Base-by-base conservation (phyloP, 2,113 vertebrate species). In the Ibidorhyncha struthersii region DNA sequence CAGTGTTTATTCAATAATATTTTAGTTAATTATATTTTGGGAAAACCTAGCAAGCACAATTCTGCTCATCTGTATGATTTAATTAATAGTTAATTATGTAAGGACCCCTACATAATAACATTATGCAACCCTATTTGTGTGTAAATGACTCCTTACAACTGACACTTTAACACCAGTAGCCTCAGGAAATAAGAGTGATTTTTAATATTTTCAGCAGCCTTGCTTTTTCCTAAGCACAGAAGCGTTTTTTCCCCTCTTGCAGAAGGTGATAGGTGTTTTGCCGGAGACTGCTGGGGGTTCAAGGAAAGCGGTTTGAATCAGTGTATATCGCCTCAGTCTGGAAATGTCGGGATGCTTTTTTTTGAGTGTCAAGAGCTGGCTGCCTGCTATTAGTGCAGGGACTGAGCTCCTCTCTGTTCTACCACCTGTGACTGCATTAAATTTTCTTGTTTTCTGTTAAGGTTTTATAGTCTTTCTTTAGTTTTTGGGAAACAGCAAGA, bases 21-120 rank as follows among this genome's bases (percentile, higher is more conserved):
- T 83, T 96, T 61, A 80, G 34, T 76, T 87, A 65, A 82, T 90
- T 82, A 34, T 36, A 36, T 67, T 62, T 70, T 10, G 8, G 26
- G 38, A 29, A 45, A 90, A 90, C 50, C n/a, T 80, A 41, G 18
- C 43, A 86, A 88, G 90, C 82, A 93, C 73, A 81, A 18, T 90
- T 83, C 50, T 79, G 8, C 12, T 94, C 19, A 4, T 73, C 53
- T 90, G 21, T 71, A 45, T 86, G 71, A 89, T 92, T 90, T 77
- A 95, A 95, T 95, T 90, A 96, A 92, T 80, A 58, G 27, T 66
- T 92, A 95, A 90, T 88, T 81, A n/a, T 77, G n/a, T 80, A 43
- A 74, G 59, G 66, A 52, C 81, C 30, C n/a, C 32, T 71, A 29
- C 9, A 6, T 77, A 66, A 61, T 86, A 89, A n/a, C 6, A 30